Evolutionary conservation across 1,140 invertebrate genomes (phyloP), one percentile per base, ranked within the genome.

Genomic region (Tenebrio molitor): DNA sequence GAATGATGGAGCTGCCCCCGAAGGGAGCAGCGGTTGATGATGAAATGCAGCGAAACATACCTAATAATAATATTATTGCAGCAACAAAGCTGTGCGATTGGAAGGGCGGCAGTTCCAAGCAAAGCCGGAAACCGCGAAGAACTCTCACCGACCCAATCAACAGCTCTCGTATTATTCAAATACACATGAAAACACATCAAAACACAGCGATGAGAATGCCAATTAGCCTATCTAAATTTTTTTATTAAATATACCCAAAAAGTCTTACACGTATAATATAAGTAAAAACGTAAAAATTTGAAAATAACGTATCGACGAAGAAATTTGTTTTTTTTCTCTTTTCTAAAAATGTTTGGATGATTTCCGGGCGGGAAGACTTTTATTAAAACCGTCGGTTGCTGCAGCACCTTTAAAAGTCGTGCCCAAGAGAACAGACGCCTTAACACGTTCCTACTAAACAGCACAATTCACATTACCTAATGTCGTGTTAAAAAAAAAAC

Each of bases 301-400:
- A 65, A 65, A 65, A 58, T 4, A 6, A 17, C 12, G 6, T 16
- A 12, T 12, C 21, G 29, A 58, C 50, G 12, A 14, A 58, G 23
- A 58, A 19, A 50, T n/a, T 50, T 33, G 10, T 10, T 33, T 33
- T 39, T 58, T 58, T 12, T 29, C 21, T 58, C 21, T 29, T n/a
- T n/a, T n/a, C n/a, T n/a, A n/a, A 58, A 58, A 58, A 78, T 74
- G 63, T 62, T 72, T 74, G 42, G 63, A 72, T 77, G 77, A 79
- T 80, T 81, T 77, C 78, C 77, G 78, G 81, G 81, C 76, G 79
- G 81, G 81, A 82, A 82, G 81, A 82, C 81, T 80, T 80, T 81
- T 77, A 74, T 72, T 71, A 73, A 74, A 77, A 75, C 71, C 74
- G 69, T 75, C 76, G 76, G 77, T 79, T 78, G 77, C 76, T 75